Evolutionary conservation across 2,888 invertebrate genomes (phyloP).

Genomic region (Synanthedon tipuliformis): DNA sequence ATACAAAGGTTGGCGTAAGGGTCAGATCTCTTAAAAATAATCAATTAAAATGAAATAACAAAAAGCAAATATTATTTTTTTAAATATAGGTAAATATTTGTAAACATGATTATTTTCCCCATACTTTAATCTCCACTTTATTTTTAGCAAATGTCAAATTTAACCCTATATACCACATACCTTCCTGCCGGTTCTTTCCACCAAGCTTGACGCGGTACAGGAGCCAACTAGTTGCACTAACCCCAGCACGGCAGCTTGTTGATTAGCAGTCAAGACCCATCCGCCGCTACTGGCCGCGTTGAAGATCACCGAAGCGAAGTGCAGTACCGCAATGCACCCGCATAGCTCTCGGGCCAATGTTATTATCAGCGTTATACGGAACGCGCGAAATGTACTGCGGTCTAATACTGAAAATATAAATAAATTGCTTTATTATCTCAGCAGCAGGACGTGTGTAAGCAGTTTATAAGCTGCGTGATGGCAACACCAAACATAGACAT

Average conservation of each 20-base stretch:
- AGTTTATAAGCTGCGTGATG: no score
- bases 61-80: neutral
- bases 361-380: constrained; percentile 64
- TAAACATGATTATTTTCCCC: no score
- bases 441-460: no score
- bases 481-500: no score
- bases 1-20: no score
- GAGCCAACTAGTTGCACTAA: constrained; percentile 52
- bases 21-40: neutral
- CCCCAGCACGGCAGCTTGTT: constrained; percentile 50
- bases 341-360: constrained; percentile 55
- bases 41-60: neutral
- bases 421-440: no score
- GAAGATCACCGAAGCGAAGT: constrained; percentile 63
- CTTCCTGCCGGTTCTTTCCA: constrained; percentile 56
- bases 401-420: constrained; percentile 14
- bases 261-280: constrained; percentile 46
- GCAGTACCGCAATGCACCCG: constrained; percentile 55
- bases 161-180: constrained; percentile 15
- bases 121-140: no score
- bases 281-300: constrained; percentile 30
- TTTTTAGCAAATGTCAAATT: no score
- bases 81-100: neutral
- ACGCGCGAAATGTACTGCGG: constrained; percentile 53
- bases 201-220: constrained; percentile 47